Percentiles rank a stretch among this genome's conserved stretches.
phyloP scores from a whole-genome alignment of 2,113 vertebrate genomes.

The Caretta caretta region DNA sequence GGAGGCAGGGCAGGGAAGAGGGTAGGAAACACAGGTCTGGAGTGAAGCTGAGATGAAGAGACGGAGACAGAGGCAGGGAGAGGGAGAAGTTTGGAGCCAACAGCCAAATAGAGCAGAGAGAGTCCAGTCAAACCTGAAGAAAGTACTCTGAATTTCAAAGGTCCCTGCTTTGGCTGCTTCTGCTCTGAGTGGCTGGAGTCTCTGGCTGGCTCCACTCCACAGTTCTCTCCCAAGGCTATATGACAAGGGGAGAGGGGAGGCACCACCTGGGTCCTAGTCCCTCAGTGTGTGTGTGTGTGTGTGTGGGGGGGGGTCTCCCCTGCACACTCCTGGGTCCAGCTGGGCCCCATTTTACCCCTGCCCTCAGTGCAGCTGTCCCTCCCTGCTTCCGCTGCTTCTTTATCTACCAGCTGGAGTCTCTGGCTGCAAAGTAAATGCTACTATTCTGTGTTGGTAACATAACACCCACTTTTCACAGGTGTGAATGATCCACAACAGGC shows the following conservation, averaged over 20 bases:
- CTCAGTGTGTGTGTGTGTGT: not conserved
- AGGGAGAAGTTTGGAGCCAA: not conserved
- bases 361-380: not conserved
- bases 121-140: not conserved
- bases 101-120: not conserved
- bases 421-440: not conserved
- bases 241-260: not conserved
- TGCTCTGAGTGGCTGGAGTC: not conserved
- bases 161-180: not conserved
- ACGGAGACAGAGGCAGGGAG: not conserved
- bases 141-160: not conserved
- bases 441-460: conserved; percentile 13
- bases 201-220: not conserved
- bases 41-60: not conserved
- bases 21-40: not conserved
- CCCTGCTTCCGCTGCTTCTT: not conserved
- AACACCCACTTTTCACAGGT: not conserved
- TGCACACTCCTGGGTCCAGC: not conserved
- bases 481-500: not conserved
- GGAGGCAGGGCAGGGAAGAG: not conserved
- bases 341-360: not conserved
- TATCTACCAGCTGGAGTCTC: not conserved
- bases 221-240: not conserved
- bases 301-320: not conserved
- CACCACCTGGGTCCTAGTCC: not conserved